Conservation (phyloP, 2,113 vertebrate species). For the Mustela lutreola region DNA sequence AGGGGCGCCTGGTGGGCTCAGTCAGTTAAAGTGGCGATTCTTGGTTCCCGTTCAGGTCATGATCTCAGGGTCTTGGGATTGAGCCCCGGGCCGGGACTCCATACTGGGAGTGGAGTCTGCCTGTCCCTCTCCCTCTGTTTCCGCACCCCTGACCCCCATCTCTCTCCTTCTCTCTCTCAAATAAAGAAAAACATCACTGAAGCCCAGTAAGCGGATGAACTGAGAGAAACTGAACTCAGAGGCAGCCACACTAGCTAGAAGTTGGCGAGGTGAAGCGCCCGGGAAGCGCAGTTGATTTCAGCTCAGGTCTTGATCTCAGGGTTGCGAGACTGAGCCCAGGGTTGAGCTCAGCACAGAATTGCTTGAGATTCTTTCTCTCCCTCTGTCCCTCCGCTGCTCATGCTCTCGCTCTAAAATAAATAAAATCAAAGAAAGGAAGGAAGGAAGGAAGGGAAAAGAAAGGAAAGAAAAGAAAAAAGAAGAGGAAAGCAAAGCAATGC, state of each 20-base stretch:
- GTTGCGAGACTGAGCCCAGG: not conserved
- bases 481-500: not conserved
- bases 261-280: not conserved
- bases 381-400: not conserved
- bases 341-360: not conserved
- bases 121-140: too few species aligned
- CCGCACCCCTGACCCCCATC: fast-evolving
- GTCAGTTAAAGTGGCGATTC: not conserved
- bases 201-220: not conserved
- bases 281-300: not conserved
- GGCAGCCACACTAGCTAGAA: not conserved
- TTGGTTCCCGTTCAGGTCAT: too few species aligned
- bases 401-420: not conserved
- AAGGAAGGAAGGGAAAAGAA: not conserved
- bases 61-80: too few species aligned
- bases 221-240: not conserved
- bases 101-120: too few species aligned
- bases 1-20: not conserved
- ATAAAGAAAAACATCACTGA: not conserved
- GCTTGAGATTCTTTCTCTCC: not conserved
- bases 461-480: too few species aligned
- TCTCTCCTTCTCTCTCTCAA: too few species aligned
- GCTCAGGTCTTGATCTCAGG: not conserved
- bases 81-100: too few species aligned
- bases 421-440: not conserved